phyloP scores from a whole-genome alignment of 1,140 invertebrate species.

The Micrasema minimum region DNA sequence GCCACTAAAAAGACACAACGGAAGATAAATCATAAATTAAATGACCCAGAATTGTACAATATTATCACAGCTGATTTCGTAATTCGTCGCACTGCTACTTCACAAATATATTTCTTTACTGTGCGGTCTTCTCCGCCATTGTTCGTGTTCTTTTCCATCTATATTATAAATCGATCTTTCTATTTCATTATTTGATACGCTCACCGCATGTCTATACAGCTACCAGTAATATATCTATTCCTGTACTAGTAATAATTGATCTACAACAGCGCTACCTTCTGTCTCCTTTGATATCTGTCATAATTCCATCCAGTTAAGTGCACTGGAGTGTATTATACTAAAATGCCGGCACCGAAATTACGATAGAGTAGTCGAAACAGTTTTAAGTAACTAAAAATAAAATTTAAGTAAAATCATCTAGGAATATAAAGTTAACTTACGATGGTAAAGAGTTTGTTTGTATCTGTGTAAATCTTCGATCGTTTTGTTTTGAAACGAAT shows the following conservation, averaged over 20 bases:
- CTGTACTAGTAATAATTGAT: slow-evolving; percentile 27
- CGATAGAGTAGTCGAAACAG: slow-evolving; percentile 9
- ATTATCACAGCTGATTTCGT: slow-evolving; percentile 28
- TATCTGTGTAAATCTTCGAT: no score
- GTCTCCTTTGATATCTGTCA: slow-evolving; percentile 24
- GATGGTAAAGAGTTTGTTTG: no score
- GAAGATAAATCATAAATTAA: slow-evolving; percentile 7
- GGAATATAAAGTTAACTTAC: no score
- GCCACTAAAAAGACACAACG: slow-evolving; percentile 1
- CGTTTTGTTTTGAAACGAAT: slow-evolving; percentile 1
- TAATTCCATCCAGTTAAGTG: slow-evolving; percentile 20
- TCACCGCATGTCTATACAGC: slow-evolving; percentile 22
- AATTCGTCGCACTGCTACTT: slow-evolving; percentile 6
- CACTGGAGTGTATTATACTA: slow-evolving; percentile 16
- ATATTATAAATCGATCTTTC: slow-evolving; percentile 3
- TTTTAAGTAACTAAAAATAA: slow-evolving; percentile 5
- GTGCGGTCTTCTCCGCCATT: neutral
- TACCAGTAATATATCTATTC: slow-evolving; percentile 1
- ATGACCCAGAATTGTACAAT: no score
- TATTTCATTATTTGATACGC: slow-evolving; percentile 27
- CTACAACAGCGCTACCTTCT: slow-evolving; percentile 17
- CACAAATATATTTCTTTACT: slow-evolving; percentile 4
- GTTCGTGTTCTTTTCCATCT: slow-evolving; percentile 3
- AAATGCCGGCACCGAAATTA: neutral
- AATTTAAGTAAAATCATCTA: no score